phyloP scores from a whole-genome alignment of 1,140 invertebrate genomes.

The Sycophila sp. region DNA sequence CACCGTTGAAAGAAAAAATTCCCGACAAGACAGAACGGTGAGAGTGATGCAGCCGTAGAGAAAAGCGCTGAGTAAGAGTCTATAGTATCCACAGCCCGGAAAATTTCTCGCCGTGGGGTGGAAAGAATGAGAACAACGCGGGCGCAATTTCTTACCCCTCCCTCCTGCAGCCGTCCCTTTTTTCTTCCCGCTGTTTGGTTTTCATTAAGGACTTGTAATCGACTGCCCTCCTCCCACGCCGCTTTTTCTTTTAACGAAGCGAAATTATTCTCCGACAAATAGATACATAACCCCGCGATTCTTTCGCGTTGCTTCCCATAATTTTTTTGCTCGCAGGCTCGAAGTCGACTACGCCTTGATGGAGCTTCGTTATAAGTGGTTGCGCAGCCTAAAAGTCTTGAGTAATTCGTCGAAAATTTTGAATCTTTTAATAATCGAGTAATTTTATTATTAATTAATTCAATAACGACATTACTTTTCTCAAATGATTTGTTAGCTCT shows the following conservation, averaged over 20 bases:
- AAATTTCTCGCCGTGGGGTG: conserved; percentile 16
- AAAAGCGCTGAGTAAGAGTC: conserved; percentile 22
- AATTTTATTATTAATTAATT: too few relatives aligned
- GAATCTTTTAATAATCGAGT: too few relatives aligned
- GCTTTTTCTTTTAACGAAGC: conserved; percentile 5
- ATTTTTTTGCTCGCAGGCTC: not conserved
- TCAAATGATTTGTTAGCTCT: too few relatives aligned
- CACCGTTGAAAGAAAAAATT: too few relatives aligned
- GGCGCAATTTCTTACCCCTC: conserved; percentile 17
- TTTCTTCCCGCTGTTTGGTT: conserved; percentile 64
- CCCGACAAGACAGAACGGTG: too few relatives aligned
- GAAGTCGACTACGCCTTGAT: too few relatives aligned
- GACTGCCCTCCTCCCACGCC: conserved; percentile 28
- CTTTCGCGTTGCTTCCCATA: conserved; percentile 31
- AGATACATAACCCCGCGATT: conserved; percentile 47
- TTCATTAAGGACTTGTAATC: conserved; percentile 66
- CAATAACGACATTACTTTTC: too few relatives aligned
- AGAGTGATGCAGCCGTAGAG: conserved; percentile 4
- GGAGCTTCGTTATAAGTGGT: too few relatives aligned
- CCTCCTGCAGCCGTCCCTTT: not conserved
- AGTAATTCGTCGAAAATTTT: too few relatives aligned
- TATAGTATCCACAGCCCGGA: not conserved
- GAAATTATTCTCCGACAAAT: conserved; percentile 49
- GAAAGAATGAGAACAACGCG: conserved; percentile 6
- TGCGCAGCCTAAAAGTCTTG: too few relatives aligned